Conservation (phyloP, 2,113 vertebrate genomes). For the Tyrannus savana region DNA sequence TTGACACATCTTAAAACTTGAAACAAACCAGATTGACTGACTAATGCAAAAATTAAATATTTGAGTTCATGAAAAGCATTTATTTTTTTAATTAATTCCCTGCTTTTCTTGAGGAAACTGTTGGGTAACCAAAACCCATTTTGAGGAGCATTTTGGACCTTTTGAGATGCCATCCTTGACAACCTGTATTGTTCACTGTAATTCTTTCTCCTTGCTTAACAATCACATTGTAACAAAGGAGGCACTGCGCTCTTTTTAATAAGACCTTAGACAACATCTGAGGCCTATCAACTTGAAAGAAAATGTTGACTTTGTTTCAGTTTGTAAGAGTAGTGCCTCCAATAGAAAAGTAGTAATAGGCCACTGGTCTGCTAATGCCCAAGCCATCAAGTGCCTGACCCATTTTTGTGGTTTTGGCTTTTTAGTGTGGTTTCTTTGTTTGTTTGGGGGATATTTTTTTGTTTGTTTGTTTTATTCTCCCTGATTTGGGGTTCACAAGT, state of each 20-base stretch:
- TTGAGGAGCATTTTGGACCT: neutral
- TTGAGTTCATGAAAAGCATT: neutral
- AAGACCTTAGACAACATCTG: neutral
- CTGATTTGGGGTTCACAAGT: neutral
- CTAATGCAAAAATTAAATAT: neutral
- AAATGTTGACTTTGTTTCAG: neutral
- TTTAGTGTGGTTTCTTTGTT: neutral
- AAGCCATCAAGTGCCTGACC: neutral
- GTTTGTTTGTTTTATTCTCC: neutral
- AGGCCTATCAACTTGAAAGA: neutral
- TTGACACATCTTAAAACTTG: neutral
- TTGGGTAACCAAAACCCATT: neutral
- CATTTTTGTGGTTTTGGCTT: neutral
- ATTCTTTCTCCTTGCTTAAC: neutral
- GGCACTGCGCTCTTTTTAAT: neutral
- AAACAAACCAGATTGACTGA: neutral
- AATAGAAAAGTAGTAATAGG: neutral
- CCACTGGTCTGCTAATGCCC: neutral
- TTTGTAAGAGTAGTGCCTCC: neutral
- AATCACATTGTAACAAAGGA: neutral
- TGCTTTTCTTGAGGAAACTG: neutral
- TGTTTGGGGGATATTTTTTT: neutral
- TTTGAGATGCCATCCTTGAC: neutral
- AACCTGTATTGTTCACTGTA: neutral
- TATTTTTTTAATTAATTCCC: neutral